Evolutionary conservation across 1,140 invertebrate genomes (phyloP).

Genomic region (Oreohelix idahoensis): DNA sequence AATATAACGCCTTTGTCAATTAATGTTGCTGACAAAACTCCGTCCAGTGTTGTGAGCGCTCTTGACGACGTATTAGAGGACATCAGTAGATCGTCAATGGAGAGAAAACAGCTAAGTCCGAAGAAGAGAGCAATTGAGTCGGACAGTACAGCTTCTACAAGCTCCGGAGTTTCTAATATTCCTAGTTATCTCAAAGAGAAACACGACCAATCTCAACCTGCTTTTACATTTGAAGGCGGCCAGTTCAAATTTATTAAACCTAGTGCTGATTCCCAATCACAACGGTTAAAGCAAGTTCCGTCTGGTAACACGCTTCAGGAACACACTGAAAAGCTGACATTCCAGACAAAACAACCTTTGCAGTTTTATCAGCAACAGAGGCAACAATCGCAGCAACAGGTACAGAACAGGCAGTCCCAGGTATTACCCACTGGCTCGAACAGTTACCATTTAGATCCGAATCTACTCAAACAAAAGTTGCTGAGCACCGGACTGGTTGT

Average conservation of each 20-base stretch:
- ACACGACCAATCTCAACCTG: constrained; percentile 7
- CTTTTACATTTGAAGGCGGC: constrained; percentile 12
- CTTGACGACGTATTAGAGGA: constrained; percentile 69
- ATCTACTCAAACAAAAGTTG: constrained; percentile 63
- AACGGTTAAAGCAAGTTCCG: background rate
- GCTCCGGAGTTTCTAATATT: constrained; percentile 29
- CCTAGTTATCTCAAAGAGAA: constrained; percentile 5
- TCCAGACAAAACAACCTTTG: constrained; percentile 49
- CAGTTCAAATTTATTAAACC: constrained; percentile 20
- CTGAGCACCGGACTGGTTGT: constrained; percentile 62
- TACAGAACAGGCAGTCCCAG: constrained; percentile 26
- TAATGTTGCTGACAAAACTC: constrained; percentile 41
- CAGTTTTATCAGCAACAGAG: constrained; percentile 36
- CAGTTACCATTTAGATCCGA: constrained; percentile 66
- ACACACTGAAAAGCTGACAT: constrained; percentile 7
- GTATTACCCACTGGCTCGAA: background rate
- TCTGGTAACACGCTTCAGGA: background rate
- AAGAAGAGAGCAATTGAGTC: constrained; percentile 49
- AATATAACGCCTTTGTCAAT: constrained; percentile 63
- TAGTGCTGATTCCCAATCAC: background rate
- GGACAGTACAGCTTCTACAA: constrained; percentile 35
- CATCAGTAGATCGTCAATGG: constrained; percentile 56
- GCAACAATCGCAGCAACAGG: constrained; percentile 39
- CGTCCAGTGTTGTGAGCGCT: constrained; percentile 53
- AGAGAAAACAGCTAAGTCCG: constrained; percentile 60